A percentile compares a stretch with the other conserved stretches of the same genome.
phyloP scores from a whole-genome alignment of 2,888 invertebrate species.

The Isoperla grammatica region DNA sequence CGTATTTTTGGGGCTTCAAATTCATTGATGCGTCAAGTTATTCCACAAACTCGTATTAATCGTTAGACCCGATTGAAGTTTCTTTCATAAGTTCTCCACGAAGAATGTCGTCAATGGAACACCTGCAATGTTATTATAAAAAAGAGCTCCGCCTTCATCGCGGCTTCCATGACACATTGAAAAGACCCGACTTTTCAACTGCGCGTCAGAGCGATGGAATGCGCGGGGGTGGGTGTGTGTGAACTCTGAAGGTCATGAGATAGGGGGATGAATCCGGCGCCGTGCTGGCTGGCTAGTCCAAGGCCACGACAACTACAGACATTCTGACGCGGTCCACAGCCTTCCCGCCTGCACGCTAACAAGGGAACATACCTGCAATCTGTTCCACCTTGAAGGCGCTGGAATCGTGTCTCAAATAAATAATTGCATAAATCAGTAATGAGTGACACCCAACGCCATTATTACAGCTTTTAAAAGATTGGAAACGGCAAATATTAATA shows the following conservation, averaged over 20 bases:
- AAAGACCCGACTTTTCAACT: background rate
- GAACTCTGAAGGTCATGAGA: too few species aligned
- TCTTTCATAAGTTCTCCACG: conserved; percentile 6
- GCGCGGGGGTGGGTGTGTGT: background rate
- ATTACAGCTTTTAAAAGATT: too few species aligned
- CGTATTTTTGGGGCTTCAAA: too few species aligned
- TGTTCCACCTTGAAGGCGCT: too few species aligned
- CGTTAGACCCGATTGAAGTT: background rate
- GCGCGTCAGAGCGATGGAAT: background rate
- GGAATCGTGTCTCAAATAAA: too few species aligned
- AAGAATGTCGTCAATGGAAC: conserved; percentile 16
- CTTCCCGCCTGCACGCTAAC: too few species aligned
- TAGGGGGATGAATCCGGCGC: background rate
- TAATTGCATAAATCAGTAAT: too few species aligned
- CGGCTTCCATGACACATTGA: conserved; percentile 8
- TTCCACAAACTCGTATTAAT: too few species aligned
- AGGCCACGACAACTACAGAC: background rate
- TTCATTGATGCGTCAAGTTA: too few species aligned
- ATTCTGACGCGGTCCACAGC: background rate
- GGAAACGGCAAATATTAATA: conserved; percentile 11
- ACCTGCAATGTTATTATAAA: conserved; percentile 1
- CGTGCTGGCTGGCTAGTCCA: conserved; percentile 1
- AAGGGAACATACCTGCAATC: too few species aligned
- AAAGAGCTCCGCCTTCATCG: background rate
- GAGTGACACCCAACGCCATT: too few species aligned